phyloP scores from a whole-genome alignment of 2,888 invertebrate genomes.

The Sphecodes monilicornis region DNA sequence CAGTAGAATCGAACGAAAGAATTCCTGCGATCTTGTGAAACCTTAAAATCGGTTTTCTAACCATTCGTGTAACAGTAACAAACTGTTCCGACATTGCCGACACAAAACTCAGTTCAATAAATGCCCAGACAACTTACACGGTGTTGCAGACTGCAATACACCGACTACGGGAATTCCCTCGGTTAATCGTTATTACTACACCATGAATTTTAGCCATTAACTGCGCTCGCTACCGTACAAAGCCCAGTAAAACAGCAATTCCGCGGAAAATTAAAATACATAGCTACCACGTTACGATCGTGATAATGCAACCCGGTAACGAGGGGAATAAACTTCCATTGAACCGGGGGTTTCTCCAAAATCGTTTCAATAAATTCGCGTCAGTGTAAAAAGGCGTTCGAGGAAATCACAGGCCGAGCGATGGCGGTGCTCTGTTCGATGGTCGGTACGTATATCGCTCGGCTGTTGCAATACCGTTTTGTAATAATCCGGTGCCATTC shows the following conservation, averaged over 20 bases:
- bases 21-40: too few species aligned
- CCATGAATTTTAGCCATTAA: slow-evolving; percentile 3
- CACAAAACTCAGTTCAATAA: not conserved
- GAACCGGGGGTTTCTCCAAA: not conserved
- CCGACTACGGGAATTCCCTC: slow-evolving; percentile 33
- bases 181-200: slow-evolving; percentile 10
- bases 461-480: slow-evolving; percentile 66
- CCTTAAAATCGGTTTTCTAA: too few species aligned
- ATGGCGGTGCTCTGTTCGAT: slow-evolving; percentile 40
- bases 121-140: not conserved
- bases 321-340: slow-evolving; percentile 2
- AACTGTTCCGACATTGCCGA: not conserved
- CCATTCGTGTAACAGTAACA: not conserved
- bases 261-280: slow-evolving; percentile 10
- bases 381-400: not conserved
- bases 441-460: slow-evolving; percentile 34
- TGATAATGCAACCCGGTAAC: not conserved
- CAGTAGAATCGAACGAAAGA: not conserved
- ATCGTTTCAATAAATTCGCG: not conserved
- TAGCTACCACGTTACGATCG: not conserved
- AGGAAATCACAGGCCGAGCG: slow-evolving; percentile 46
- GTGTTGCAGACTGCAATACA: not conserved
- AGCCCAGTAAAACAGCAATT: not conserved
- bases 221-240: not conserved
- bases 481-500: slow-evolving; percentile 67